phyloP scores from a whole-genome alignment of 2,113 vertebrate genomes.

The Thalassoma bifasciatum region DNA sequence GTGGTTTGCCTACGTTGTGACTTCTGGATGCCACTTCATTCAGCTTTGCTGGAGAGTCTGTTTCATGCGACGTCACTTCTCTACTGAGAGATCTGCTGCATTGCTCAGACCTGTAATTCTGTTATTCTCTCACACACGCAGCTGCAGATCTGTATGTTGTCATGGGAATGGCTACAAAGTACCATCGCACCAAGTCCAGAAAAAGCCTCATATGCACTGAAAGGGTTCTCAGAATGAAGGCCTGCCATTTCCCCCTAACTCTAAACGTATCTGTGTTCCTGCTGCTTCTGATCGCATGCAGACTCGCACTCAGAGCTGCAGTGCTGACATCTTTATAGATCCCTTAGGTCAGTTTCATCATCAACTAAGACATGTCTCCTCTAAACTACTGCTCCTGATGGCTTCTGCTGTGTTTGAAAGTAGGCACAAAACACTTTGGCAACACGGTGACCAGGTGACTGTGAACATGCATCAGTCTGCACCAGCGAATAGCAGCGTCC shows the following conservation, averaged over 20 bases:
- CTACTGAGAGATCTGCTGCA: conserved; percentile 9
- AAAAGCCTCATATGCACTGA: conserved; percentile 6
- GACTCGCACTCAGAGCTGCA: conserved; percentile 11
- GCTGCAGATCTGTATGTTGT: conserved; percentile 44
- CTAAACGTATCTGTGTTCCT: conserved; percentile 2
- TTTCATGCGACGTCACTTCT: conserved; percentile 35
- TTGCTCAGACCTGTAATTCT: conserved; percentile 50
- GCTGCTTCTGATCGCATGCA: conserved; percentile 32
- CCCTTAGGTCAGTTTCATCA: conserved; percentile 8
- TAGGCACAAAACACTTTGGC: background rate
- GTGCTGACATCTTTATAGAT: background rate
- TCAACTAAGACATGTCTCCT: conserved; percentile 5
- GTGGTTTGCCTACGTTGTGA: background rate
- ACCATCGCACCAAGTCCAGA: conserved; percentile 15
- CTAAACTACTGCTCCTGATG: conserved; percentile 14
- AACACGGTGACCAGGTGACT: conserved; percentile 32
- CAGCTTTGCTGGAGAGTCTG: conserved; percentile 9
- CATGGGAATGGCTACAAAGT: conserved; percentile 67
- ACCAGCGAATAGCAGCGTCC: conserved; percentile 27
- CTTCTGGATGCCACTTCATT: conserved; percentile 32
- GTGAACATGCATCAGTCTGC: conserved; percentile 38
- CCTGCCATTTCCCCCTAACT: conserved; percentile 20
- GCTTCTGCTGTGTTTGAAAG: conserved; percentile 12
- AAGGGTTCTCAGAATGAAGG: conserved; percentile 10
- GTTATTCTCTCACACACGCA: conserved; percentile 28